These are phyloP conservation scores for Sycobia sp. DNA, from an alignment of 1,140 invertebrate species.

Conservation along the genomic window DNA sequence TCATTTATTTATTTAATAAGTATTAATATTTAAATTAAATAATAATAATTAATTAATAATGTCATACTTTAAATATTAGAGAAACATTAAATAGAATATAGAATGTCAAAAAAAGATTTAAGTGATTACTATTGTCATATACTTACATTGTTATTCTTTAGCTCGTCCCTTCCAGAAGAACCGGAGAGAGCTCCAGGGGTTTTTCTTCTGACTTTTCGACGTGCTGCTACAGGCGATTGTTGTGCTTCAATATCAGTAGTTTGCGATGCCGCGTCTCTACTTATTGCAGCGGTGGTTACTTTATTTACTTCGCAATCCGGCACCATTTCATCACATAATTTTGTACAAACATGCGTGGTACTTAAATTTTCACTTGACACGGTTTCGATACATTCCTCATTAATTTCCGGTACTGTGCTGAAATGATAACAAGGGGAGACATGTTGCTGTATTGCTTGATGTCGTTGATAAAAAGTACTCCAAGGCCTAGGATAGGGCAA, in stretches of 20 bases:
- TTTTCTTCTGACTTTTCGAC: conserved; percentile 41
- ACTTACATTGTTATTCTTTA: conserved; percentile 42
- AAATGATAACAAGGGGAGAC: conserved; percentile 40
- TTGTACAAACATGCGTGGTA: conserved; percentile 57
- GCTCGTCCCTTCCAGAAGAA: conserved; percentile 35
- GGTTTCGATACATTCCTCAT: conserved; percentile 51
- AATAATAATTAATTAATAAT: no score
- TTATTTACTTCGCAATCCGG: conserved; percentile 27
- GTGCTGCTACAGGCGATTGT: conserved; percentile 39
- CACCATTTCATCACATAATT: conserved; percentile 48
- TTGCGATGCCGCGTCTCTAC: conserved; percentile 63
- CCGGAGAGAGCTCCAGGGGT: conserved; percentile 16
- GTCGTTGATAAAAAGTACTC: conserved; percentile 53
- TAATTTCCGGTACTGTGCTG: conserved; percentile 56
- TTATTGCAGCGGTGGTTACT: conserved; percentile 6
- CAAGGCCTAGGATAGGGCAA: conserved; percentile 42
- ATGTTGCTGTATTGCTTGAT: conserved; percentile 42
- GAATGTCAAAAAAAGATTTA: no score
- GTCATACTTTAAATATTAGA: no score
- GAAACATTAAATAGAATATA: no score
- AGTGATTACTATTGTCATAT: no score
- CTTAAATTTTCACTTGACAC: conserved; percentile 45
- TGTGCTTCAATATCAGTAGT: conserved; percentile 60
- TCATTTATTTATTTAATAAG: no score
- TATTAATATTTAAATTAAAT: no score